Percentiles rank a stretch among this genome's conserved stretches.
Evolutionary conservation across 2,113 vertebrate species (phyloP).

Genomic region (Butorides virescens): DNA sequence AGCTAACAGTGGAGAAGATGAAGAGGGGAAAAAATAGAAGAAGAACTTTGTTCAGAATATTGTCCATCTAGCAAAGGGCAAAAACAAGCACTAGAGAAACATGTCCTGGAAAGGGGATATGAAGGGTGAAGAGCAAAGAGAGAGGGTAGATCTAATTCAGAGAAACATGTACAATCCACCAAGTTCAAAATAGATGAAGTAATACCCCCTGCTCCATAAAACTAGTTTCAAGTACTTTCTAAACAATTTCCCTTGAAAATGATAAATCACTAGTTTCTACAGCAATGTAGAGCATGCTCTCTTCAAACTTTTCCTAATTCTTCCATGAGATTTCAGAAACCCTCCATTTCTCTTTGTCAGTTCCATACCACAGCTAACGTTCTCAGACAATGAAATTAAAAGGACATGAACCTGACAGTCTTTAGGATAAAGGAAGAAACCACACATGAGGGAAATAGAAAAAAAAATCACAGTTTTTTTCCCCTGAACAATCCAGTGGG

Average conservation of each 20-base stretch:
- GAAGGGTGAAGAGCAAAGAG: background rate
- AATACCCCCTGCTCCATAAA: background rate
- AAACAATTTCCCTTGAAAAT: background rate
- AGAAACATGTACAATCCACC: background rate
- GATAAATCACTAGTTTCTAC: background rate
- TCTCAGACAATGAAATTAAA: background rate
- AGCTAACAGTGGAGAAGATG: background rate
- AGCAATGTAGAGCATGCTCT: rapidly evolving
- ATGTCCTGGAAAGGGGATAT: background rate
- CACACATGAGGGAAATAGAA: background rate
- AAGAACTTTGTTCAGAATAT: background rate
- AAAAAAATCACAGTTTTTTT: background rate
- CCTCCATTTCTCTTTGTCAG: background rate
- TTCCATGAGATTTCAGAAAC: background rate
- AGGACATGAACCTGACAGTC: background rate
- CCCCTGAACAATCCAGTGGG: background rate
- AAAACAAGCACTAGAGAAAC: background rate
- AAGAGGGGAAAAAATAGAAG: background rate
- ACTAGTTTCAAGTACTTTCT: background rate
- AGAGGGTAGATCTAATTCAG: background rate
- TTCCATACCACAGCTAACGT: background rate
- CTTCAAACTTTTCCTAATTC: background rate
- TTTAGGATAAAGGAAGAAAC: background rate
- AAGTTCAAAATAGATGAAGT: background rate
- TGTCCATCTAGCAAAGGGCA: background rate